Evolutionary conservation across 2,113 vertebrate genomes (phyloP).

Genomic region (Calyptommatus sinebrachiatus): DNA sequence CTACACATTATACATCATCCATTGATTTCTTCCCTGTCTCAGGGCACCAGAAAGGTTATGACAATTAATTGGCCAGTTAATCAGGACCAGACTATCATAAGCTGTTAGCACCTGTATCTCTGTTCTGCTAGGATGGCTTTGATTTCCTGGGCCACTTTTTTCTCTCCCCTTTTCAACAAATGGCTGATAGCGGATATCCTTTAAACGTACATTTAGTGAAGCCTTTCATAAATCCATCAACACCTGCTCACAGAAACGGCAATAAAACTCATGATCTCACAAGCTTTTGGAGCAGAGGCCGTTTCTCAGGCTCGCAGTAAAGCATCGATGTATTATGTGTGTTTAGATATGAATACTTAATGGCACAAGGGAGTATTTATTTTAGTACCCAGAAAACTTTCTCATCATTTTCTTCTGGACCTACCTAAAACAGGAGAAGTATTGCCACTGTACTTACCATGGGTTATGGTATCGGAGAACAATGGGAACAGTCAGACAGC

Average conservation of each 20-base stretch:
- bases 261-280: slow-evolving; percentile 56
- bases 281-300: slow-evolving; percentile 28
- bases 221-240: slow-evolving; percentile 70
- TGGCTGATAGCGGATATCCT: slow-evolving; percentile 68
- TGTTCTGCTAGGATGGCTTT: slow-evolving; percentile 51
- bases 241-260: slow-evolving; percentile 64
- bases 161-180: slow-evolving; percentile 60
- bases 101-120: slow-evolving; percentile 67
- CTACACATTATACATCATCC: slow-evolving; percentile 27
- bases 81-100: slow-evolving; percentile 48
- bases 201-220: slow-evolving; percentile 72
- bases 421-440: background rate
- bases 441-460: too few species aligned
- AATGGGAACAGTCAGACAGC: too few species aligned
- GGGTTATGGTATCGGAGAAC: too few species aligned
- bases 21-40: slow-evolving; percentile 40
- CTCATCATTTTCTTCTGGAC: background rate
- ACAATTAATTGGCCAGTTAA: slow-evolving; percentile 59
- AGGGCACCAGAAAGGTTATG: slow-evolving; percentile 44
- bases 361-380: background rate
- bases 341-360: background rate
- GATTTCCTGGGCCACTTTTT: slow-evolving; percentile 52
- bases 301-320: slow-evolving; percentile 51
- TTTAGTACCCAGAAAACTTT: background rate
- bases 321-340: slow-evolving; percentile 35